Percentiles rank a stretch among this genome's conserved stretches.
Evolutionary conservation across 37 sponge, comb jelly and placozoan genomes (phyloP).

Genomic region (Amphimedon queenslandica): DNA sequence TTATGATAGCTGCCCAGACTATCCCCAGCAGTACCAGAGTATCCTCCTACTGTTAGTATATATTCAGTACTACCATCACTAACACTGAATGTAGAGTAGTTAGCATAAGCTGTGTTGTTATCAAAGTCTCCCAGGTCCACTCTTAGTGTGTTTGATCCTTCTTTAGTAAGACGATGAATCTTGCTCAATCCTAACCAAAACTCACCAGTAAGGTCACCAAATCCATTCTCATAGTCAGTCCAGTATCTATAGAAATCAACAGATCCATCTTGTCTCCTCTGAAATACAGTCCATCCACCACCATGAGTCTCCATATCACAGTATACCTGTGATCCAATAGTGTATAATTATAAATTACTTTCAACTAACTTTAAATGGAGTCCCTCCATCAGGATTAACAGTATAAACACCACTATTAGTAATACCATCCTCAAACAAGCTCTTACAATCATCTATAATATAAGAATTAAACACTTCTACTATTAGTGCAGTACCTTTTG

Average conservation of each 20-base stretch:
- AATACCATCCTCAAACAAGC: too few species aligned
- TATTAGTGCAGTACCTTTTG: too few species aligned
- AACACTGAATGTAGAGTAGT: constrained; percentile 10
- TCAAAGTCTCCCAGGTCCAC: background rate
- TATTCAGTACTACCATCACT: constrained; percentile 18
- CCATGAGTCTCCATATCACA: constrained; percentile 10
- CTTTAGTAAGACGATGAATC: constrained; percentile 24
- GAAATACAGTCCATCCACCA: background rate
- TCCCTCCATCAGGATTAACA: too few species aligned
- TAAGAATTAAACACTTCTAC: too few species aligned
- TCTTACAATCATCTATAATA: too few species aligned
- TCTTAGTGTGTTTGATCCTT: background rate
- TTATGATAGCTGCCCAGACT: constrained; percentile 13
- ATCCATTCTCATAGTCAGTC: constrained; percentile 29
- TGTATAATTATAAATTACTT: constrained; percentile 2
- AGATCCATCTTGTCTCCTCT: background rate
- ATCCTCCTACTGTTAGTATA: constrained; percentile 13
- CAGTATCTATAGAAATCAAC: constrained; percentile 22
- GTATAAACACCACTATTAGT: too few species aligned
- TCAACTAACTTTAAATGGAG: too few species aligned
- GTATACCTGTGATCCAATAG: background rate
- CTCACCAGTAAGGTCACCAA: constrained; percentile 23
- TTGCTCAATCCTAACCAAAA: constrained; percentile 27
- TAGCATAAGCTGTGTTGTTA: background rate
- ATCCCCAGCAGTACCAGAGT: constrained; percentile 11